These are phyloP conservation scores for Mercenaria mercenaria DNA, from an alignment of 1,140 invertebrate species.

Conservation along the genomic window DNA sequence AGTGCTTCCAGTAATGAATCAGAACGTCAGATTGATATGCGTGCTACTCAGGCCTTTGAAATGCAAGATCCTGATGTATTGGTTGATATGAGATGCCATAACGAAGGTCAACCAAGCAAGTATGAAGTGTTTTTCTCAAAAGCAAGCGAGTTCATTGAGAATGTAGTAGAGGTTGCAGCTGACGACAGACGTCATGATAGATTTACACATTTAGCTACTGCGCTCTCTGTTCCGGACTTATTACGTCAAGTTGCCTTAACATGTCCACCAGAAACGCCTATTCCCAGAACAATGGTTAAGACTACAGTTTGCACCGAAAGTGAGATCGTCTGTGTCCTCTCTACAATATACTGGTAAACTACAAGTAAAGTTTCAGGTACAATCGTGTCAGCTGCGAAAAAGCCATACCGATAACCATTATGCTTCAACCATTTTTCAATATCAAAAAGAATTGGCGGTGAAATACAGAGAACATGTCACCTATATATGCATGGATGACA, in stretches of 20 bases:
- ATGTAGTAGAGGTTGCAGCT: slow-evolving; percentile 32
- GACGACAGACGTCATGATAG: slow-evolving; percentile 39
- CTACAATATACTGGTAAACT: slow-evolving; percentile 65
- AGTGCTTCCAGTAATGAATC: not conserved
- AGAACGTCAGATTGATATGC: slow-evolving; percentile 7
- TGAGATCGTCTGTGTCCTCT: slow-evolving; percentile 14
- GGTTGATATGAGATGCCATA: slow-evolving; percentile 50
- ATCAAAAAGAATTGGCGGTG: slow-evolving; percentile 66
- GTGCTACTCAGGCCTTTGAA: slow-evolving; percentile 22
- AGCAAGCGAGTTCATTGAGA: slow-evolving; percentile 7
- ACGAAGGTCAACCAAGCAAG: not conserved
- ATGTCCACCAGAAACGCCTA: not conserved
- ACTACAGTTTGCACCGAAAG: slow-evolving; percentile 35
- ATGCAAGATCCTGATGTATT: slow-evolving; percentile 46
- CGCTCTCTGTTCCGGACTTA: slow-evolving; percentile 54
- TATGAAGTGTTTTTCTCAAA: slow-evolving; percentile 27
- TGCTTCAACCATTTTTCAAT: slow-evolving; percentile 65
- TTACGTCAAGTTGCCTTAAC: not conserved
- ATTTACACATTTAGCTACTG: slow-evolving; percentile 41
- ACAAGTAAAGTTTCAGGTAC: slow-evolving; percentile 68
- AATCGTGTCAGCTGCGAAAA: slow-evolving; percentile 63
- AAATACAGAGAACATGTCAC: slow-evolving; percentile 54
- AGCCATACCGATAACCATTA: slow-evolving; percentile 70
- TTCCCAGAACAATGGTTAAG: not conserved
- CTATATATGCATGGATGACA: slow-evolving; percentile 72